A percentile compares a stretch with the other conserved stretches of the same genome.
Evolutionary conservation across 2,797 vertebrate species (phyloP).

Genomic region (Takifugu ocellatus): DNA sequence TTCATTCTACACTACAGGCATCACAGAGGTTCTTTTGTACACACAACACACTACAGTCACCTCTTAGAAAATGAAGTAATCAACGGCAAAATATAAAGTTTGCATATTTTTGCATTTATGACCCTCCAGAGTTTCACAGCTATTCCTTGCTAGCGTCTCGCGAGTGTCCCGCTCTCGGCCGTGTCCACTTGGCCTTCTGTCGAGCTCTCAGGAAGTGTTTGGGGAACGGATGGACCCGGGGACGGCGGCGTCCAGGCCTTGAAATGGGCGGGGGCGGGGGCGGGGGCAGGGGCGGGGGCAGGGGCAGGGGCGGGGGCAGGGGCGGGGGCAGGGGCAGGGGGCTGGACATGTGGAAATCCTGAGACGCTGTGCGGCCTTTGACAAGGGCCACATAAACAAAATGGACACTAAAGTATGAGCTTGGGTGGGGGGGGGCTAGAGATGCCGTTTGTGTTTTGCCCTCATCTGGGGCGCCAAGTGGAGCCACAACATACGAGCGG

Average conservation of each 20-base stretch:
- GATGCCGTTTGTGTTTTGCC: conserved; percentile 57
- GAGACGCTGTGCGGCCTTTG: conserved; percentile 76
- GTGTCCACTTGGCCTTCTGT: conserved; percentile 31
- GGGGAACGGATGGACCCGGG: conserved; percentile 39
- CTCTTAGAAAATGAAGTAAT: conserved; percentile 76
- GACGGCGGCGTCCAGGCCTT: conserved; percentile 40
- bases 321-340: conserved; percentile 2
- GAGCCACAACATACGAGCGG: conserved; percentile 44
- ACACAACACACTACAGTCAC: conserved; percentile 72
- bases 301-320: conserved; percentile 2
- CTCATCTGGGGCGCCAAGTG: conserved; percentile 55
- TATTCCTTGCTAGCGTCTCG: conserved; percentile 53
- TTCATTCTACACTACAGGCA: conserved; percentile 71
- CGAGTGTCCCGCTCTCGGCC: conserved; percentile 30
- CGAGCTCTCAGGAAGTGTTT: conserved; percentile 35
- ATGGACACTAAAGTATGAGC: conserved; percentile 59
- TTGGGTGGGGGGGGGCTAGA: conserved; percentile 57
- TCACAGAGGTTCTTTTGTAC: conserved; percentile 52
- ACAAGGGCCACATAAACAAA: conserved; percentile 64
- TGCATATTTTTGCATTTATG: conserved; percentile 85
- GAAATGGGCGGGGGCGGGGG: conserved; percentile 4
- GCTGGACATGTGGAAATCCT: conserved; percentile 67
- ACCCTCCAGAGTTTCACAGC: conserved; percentile 77
- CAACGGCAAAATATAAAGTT: conserved; percentile 80
- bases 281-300: not conserved